Conservation (phyloP, 2,888 invertebrate species). For the Epistrophe grossulariae region DNA sequence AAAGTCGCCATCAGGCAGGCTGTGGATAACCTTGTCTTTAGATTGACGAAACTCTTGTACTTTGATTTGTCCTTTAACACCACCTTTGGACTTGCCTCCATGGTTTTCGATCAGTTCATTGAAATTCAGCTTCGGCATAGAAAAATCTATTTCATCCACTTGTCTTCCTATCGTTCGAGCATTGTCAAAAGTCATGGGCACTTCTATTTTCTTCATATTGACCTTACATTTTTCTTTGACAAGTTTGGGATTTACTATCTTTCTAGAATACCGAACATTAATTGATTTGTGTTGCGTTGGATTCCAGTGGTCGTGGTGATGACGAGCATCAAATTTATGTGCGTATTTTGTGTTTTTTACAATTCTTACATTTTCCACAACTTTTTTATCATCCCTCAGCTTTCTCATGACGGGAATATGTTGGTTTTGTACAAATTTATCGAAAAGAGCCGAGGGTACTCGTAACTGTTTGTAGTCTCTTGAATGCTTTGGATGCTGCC, state of each 20-base stretch:
- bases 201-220: not conserved
- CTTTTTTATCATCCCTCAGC: slow-evolving; percentile 77
- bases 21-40: slow-evolving; percentile 78
- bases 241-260: slow-evolving; percentile 78
- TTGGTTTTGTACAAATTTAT: slow-evolving; percentile 76
- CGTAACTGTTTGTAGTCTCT: slow-evolving; percentile 79
- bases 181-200: slow-evolving; percentile 77
- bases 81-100: slow-evolving; percentile 19
- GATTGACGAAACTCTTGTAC: not conserved
- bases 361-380: slow-evolving; percentile 78
- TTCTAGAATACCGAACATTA: slow-evolving; percentile 80
- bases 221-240: slow-evolving; percentile 55
- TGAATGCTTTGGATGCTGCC: slow-evolving; percentile 79
- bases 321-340: slow-evolving; percentile 80
- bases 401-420: slow-evolving; percentile 78
- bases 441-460: slow-evolving; percentile 78
- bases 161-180: slow-evolving; percentile 79
- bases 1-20: slow-evolving; percentile 78
- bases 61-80: not conserved
- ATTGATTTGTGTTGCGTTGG: slow-evolving; percentile 80
- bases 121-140: slow-evolving; percentile 78
- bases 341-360: slow-evolving; percentile 78
- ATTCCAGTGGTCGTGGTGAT: slow-evolving; percentile 82
- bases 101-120: slow-evolving; percentile 78
- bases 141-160: slow-evolving; percentile 78